Conservation (phyloP, 1,140 invertebrate species). For the Paralvinella palmiformis region DNA sequence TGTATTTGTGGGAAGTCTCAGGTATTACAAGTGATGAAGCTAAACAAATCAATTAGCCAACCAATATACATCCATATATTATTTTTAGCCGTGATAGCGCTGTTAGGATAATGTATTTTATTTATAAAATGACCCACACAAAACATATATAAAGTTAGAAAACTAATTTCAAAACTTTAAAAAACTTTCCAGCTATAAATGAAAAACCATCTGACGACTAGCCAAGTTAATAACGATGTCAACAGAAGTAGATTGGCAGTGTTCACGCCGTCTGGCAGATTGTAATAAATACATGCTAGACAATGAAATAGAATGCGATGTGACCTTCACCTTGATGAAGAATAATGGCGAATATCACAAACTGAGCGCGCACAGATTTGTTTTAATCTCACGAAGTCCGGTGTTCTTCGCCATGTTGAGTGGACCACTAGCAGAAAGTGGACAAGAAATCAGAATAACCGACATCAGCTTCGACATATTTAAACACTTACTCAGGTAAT, state of each 20-base stretch:
- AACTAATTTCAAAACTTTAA: too few relatives aligned
- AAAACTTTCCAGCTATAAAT: too few relatives aligned
- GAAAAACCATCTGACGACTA: too few relatives aligned
- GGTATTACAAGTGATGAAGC: too few relatives aligned
- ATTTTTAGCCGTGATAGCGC: too few relatives aligned
- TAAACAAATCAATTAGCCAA: too few relatives aligned
- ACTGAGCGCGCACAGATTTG: slow-evolving; percentile 74
- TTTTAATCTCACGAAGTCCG: slow-evolving; percentile 69
- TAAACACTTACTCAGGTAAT: slow-evolving; percentile 54
- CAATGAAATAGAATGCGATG: slow-evolving; percentile 27
- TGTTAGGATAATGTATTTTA: too few relatives aligned
- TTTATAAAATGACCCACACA: too few relatives aligned
- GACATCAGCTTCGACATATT: slow-evolving; percentile 70
- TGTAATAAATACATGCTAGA: slow-evolving; percentile 27
- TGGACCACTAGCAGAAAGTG: slow-evolving; percentile 59
- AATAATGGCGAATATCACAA: slow-evolving; percentile 35
- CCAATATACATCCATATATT: too few relatives aligned
- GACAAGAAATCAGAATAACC: slow-evolving; percentile 67
- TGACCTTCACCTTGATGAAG: slow-evolving; percentile 33
- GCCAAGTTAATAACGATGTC: too few relatives aligned
- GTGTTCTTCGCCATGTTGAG: slow-evolving; percentile 83
- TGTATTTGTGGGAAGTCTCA: too few relatives aligned
- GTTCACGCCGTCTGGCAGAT: slow-evolving; percentile 20
- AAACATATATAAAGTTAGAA: too few relatives aligned
- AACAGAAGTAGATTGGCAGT: slow-evolving; percentile 30